Conservation (phyloP, 2,888 invertebrate species). For the Neoscelio sp. region DNA sequence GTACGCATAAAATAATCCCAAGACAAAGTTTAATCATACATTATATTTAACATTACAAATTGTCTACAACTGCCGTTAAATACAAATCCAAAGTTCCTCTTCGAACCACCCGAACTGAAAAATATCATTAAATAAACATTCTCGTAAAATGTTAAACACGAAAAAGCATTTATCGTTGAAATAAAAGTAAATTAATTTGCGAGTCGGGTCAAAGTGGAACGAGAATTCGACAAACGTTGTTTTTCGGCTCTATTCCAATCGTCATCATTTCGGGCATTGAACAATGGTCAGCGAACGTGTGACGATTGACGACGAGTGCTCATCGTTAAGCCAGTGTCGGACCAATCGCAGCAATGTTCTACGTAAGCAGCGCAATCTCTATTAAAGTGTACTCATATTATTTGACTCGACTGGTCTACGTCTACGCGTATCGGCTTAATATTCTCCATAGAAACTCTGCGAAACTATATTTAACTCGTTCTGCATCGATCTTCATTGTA, state of each 20-base stretch:
- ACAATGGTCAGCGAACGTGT: constrained; percentile 29
- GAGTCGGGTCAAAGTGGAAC: constrained; percentile 12
- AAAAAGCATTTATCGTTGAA: constrained; percentile 40
- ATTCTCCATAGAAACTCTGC: constrained; percentile 60
- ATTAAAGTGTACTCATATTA: constrained; percentile 51
- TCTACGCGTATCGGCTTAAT: constrained; percentile 61
- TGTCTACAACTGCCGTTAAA: no score
- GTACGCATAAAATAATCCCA: no score
- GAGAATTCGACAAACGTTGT: constrained; percentile 32
- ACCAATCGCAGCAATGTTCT: constrained; percentile 64
- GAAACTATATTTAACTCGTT: constrained; percentile 64
- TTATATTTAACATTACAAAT: no score
- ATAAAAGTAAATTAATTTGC: constrained; percentile 47
- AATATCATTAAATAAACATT: constrained; percentile 36
- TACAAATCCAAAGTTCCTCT: constrained; percentile 15
- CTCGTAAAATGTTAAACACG: constrained; percentile 49
- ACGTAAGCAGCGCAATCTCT: constrained; percentile 55
- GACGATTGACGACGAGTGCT: constrained; percentile 15
- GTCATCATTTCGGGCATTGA: constrained; percentile 34
- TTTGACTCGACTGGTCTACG: constrained; percentile 57
- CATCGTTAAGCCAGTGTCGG: constrained; percentile 44
- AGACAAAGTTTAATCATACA: no score
- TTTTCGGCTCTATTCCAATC: constrained; percentile 25
- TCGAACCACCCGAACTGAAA: constrained; percentile 30
- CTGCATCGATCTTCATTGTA: constrained; percentile 66